Conservation (phyloP, 2,113 vertebrate genomes). For the Copsychus sechellarum region DNA sequence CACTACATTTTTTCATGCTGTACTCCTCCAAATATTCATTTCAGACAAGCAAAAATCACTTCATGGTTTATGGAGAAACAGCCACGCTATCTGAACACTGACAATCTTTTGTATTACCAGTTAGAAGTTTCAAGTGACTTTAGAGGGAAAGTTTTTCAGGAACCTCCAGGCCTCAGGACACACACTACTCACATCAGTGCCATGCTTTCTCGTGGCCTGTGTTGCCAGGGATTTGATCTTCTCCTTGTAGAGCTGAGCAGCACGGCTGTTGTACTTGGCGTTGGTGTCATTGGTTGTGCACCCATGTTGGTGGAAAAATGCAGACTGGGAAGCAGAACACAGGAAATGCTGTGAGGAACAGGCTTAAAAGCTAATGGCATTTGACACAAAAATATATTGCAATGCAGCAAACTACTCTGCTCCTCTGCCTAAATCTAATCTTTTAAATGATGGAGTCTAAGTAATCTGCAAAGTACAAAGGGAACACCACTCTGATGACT, state of each 20-base stretch:
- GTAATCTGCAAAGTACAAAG: not conserved
- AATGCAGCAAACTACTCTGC: not conserved
- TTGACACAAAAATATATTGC: not conserved
- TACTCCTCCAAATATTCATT: not conserved
- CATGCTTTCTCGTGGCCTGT: slow-evolving; percentile 85
- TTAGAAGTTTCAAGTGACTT: not conserved
- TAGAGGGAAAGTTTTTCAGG: not conserved
- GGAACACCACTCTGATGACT: not conserved
- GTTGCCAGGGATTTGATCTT: slow-evolving; percentile 84
- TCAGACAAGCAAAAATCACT: not conserved
- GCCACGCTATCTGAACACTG: not conserved
- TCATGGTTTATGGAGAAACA: not conserved
- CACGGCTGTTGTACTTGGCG: slow-evolving; percentile 90
- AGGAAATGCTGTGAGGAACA: not conserved
- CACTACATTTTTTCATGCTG: not conserved
- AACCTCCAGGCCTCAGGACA: not conserved
- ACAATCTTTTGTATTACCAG: not conserved
- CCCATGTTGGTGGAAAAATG: slow-evolving; percentile 91
- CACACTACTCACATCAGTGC: slow-evolving; percentile 84
- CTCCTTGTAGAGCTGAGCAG: slow-evolving; percentile 88
- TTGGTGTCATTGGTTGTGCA: slow-evolving; percentile 84
- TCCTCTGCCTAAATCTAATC: not conserved
- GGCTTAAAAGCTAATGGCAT: not conserved
- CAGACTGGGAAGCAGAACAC: slow-evolving; percentile 68
- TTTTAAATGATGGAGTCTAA: not conserved